Evolutionary conservation across 2,797 vertebrate species (phyloP).

Genomic region (Artibeus lituratus): DNA sequence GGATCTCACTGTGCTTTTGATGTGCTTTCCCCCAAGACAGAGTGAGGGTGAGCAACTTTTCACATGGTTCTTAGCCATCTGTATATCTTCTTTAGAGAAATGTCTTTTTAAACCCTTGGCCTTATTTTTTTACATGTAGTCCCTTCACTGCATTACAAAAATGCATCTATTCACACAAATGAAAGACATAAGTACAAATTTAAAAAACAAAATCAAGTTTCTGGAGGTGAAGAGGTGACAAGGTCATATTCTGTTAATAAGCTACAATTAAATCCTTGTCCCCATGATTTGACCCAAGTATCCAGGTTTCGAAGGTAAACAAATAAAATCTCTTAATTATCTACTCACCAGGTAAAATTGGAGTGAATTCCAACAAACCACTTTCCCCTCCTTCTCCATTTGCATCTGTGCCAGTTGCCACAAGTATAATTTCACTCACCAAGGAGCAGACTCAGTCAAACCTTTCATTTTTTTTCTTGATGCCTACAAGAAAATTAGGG

Average conservation of each 20-base stretch:
- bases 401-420: constrained; percentile 75
- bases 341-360: constrained; percentile 74
- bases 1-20: background rate
- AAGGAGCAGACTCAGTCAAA: constrained; percentile 59
- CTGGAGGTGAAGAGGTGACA: background rate
- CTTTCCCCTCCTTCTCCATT: constrained; percentile 58
- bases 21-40: background rate
- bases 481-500: constrained; percentile 49
- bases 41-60: background rate
- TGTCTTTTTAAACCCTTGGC: background rate
- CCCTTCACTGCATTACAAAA: background rate
- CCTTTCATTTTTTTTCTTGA: constrained; percentile 54
- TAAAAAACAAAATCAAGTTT: background rate
- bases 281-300: background rate
- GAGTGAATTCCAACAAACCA: constrained; percentile 65
- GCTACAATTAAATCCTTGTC: background rate
- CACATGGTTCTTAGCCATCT: background rate
- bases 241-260: background rate
- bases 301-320: background rate
- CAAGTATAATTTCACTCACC: constrained; percentile 76
- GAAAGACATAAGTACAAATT: background rate
- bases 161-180: background rate
- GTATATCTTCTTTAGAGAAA: background rate
- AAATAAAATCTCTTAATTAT: background rate
- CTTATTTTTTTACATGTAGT: background rate